Evolutionary conservation across 2,888 invertebrate species (phyloP), one percentile per base, ranked within the genome.

Genomic region (Tipula unca): DNA sequence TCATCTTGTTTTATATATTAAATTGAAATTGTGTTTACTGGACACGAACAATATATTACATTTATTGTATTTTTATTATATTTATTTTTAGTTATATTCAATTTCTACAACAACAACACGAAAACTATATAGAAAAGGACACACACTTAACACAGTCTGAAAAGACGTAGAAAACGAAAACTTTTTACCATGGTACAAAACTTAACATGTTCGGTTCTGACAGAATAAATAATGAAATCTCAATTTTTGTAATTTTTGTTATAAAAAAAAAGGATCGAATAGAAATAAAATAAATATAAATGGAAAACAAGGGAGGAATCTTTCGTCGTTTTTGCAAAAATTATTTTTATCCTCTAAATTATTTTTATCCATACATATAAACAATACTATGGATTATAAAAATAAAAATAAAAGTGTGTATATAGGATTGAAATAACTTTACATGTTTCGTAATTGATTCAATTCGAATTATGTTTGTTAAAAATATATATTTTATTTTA

Each of bases 11-110:
- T 83, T 83, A 29, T 83, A 10, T 83, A 32, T 83, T 83, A 85
- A 85, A 85, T 39, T 85, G 85, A 39, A 85, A 85, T 85, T 85
- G 85, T 85, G 42, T 85, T 85, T 85, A 85, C 85, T 85, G 85
- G 85, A 85, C 85, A 85, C 85, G 85, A 85, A 85, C 85, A 85
- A 85, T 85, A 39, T 85, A 85, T 85, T 85, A 85, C 29, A 85
- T 85, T 85, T 85, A 85, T 85, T 85, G 85, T 85, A 85, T 85
- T 85, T 84, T 84, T 84, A 84, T 84, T 84, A 84, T 84, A 36
- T 84, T 84, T 39, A 42, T 39, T 42, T 85, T 25, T 39, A 42
- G 42, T 69, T 35, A 84, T 84, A 36, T 36, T 29, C 36, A n/a
- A 25, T 82, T 82, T 35, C 84, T 3, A 25, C 69, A 69, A 69